A percentile compares a stretch with the other conserved stretches of the same genome.
Evolutionary conservation across 2,113 vertebrate species (phyloP).

Genomic region (Bubo blakistoni): DNA sequence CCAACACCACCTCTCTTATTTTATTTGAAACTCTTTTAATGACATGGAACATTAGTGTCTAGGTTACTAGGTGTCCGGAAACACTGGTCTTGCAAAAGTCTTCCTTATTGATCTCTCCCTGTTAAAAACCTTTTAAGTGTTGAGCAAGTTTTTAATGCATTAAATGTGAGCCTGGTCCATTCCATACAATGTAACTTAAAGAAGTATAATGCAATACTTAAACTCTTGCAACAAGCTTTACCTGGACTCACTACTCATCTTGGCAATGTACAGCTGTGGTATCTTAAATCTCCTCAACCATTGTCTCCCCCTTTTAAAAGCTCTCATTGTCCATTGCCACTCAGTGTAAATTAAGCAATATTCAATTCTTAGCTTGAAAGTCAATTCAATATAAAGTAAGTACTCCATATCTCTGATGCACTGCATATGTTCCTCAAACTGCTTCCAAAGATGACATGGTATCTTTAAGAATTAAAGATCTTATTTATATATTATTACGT

Average conservation of each 20-base stretch:
- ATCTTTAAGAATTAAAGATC: neutral
- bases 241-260: neutral
- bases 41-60: neutral
- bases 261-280: neutral
- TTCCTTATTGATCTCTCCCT: neutral
- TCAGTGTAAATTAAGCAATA: neutral
- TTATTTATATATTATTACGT: neutral
- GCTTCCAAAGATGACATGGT: neutral
- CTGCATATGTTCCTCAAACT: neutral
- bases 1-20: neutral
- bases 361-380: neutral
- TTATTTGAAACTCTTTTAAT: neutral
- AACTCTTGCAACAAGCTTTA: neutral
- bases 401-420: neutral
- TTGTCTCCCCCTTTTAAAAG: neutral
- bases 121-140: neutral
- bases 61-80: neutral
- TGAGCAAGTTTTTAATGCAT: neutral
- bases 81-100: neutral
- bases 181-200: neutral
- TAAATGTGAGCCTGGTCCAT: neutral
- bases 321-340: neutral
- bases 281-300: neutral
- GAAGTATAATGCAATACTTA: neutral
- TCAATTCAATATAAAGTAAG: neutral